Evolutionary conservation across 1,140 invertebrate genomes (phyloP), one percentile per base, ranked within the genome.

Genomic region (Drosophila hydei): DNA sequence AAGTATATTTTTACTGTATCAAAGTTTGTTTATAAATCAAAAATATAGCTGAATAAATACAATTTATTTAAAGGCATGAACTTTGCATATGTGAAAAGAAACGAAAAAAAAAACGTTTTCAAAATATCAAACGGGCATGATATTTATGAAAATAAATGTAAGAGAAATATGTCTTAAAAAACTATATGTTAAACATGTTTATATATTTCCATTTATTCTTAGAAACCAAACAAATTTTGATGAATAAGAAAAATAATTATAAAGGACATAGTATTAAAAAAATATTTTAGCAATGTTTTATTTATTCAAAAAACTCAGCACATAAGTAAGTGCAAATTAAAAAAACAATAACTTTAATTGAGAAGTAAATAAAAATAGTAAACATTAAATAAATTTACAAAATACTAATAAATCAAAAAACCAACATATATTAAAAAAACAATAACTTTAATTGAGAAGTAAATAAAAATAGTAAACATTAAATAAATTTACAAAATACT

Each of bases 11-110:
- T 27, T 11, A 51, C 48, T 30, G 3, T 27, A 30, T 30, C n/a
- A 51, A 30, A 18, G 25, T 12, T 51, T 51, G 48, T 51, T 51
- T 30, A 51, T 51, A 51, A 51, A 51, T 51, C 23, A 51, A 14
- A 18, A 30, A 51, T 51, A 51, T 30, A 51, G 14, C 48, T 14
- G n/a, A 51, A 30, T 8, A 30, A 50, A 14, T 23, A 7, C 1
- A 14, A 14, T 47, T 23, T 8, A 14, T 23, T 23, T 30, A 3
- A 27, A 51, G 14, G 18, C 25, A 30, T 7, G 12, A n/a, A 16
- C 21, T 27, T 9, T 48, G 4, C 18, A 23, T 21, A 5, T 45
- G 11, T 45, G 18, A 18, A 43, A 40, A n/a, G n/a, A 30, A 30
- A 30, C 8, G 6, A 38, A 38, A 38, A 43, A 8, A 9, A 43